These are phyloP conservation scores for Leistus spinibarbis DNA, from an alignment of 2,888 invertebrate genomes.

Conservation along the genomic window DNA sequence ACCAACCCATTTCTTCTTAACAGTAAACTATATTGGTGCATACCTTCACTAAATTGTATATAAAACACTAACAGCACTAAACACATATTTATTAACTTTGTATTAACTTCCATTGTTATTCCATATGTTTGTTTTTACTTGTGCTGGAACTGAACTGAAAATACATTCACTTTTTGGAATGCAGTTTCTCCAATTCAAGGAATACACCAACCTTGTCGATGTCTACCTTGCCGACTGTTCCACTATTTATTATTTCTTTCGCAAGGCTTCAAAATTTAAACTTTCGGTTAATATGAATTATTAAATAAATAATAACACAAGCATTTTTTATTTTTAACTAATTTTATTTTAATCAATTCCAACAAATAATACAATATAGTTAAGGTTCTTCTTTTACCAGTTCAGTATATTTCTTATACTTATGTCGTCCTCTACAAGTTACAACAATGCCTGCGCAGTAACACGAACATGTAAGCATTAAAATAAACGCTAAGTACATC, in stretches of 20 bases:
- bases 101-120: conserved; percentile 24
- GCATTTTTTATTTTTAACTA: neutral
- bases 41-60: conserved; percentile 40
- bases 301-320: neutral
- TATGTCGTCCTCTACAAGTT: conserved; percentile 58
- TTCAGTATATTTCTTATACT: conserved; percentile 54
- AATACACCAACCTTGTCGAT: neutral
- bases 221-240: neutral
- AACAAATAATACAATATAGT: neutral
- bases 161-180: conserved; percentile 30
- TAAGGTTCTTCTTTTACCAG: conserved; percentile 13
- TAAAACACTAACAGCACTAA: conserved; percentile 40
- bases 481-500: conserved; percentile 64
- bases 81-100: conserved; percentile 12
- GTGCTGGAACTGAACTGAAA: neutral
- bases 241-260: no score
- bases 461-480: conserved; percentile 62
- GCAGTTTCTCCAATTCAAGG: neutral
- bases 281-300: no score
- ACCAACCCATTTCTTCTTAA: conserved; percentile 6
- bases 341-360: neutral
- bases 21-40: conserved; percentile 27
- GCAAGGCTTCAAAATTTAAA: no score
- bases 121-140: conserved; percentile 23
- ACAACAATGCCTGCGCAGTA: conserved; percentile 64